phyloP scores from a whole-genome alignment of 2,888 invertebrate genomes.

The Trissoscelio sp. region DNA sequence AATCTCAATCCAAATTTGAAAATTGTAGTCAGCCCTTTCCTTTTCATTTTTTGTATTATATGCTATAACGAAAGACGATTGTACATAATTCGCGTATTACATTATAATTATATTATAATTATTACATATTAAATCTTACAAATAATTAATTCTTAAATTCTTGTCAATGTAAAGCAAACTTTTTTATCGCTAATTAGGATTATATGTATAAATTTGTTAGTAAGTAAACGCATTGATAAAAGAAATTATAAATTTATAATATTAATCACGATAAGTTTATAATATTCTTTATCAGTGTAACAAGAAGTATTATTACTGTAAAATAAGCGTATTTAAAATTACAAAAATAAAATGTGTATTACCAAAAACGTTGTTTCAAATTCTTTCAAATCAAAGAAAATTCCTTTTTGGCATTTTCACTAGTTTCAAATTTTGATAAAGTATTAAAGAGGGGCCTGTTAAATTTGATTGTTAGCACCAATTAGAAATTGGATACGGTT shows the following conservation, averaged over 20 bases:
- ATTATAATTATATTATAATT: slow-evolving; percentile 48
- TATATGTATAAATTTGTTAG: slow-evolving; percentile 21
- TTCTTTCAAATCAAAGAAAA: no score
- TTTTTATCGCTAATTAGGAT: slow-evolving; percentile 2
- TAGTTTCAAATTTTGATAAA: not conserved
- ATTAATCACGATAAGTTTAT: not conserved
- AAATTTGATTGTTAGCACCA: slow-evolving; percentile 40
- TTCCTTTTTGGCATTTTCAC: no score
- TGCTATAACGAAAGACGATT: slow-evolving; percentile 6
- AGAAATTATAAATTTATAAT: not conserved
- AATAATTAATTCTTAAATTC: not conserved
- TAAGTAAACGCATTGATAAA: not conserved
- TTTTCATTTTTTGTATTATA: slow-evolving; percentile 17
- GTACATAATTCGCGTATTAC: slow-evolving; percentile 55
- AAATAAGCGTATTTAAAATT: slow-evolving; percentile 26
- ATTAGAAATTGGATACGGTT: slow-evolving; percentile 47
- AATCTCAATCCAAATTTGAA: slow-evolving; percentile 18
- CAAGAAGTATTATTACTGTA: slow-evolving; percentile 45
- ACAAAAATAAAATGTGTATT: slow-evolving; percentile 5
- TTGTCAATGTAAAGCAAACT: slow-evolving; percentile 22
- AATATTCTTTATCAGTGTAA: not conserved
- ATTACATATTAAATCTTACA: not conserved
- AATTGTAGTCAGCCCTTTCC: slow-evolving; percentile 10
- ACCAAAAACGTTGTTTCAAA: no score
- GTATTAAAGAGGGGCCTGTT: not conserved